phyloP scores from a whole-genome alignment of 2,797 vertebrate genomes.

The Moxostoma hubbsi region DNA sequence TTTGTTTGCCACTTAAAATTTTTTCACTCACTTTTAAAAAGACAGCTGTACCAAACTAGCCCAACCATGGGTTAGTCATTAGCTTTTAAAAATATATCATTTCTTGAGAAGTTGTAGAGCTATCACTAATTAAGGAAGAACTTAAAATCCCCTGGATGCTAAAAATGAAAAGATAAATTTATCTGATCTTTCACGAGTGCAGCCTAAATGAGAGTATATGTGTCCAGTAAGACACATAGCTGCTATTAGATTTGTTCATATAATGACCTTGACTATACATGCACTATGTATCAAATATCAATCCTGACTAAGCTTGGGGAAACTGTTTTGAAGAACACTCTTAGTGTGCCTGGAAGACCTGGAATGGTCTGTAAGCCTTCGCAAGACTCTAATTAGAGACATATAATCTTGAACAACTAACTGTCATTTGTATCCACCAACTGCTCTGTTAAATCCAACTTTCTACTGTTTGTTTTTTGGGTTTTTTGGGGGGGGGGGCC shows the following conservation, averaged over 20 bases:
- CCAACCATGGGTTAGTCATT: background rate
- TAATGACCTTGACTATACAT: constrained; percentile 1
- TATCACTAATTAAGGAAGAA: constrained; percentile 29
- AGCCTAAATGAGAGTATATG: constrained; percentile 21
- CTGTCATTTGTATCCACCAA: background rate
- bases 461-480: background rate
- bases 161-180: constrained; percentile 46
- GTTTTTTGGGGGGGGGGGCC: background rate
- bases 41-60: background rate
- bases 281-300: background rate
- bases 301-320: constrained; percentile 2
- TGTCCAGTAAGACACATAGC: constrained; percentile 14
- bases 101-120: constrained; percentile 23
- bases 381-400: background rate
- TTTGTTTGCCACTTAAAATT: no score
- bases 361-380: constrained; percentile 11
- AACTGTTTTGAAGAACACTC: no score
- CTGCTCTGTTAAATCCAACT: background rate
- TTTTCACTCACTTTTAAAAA: background rate
- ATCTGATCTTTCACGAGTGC: constrained; percentile 46
- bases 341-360: background rate
- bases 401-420: background rate
- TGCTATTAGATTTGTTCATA: constrained; percentile 12
- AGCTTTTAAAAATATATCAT: background rate
- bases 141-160: constrained; percentile 31